Base-by-base conservation (phyloP, 2,113 vertebrate genomes). In the Chitala chitala region DNA sequence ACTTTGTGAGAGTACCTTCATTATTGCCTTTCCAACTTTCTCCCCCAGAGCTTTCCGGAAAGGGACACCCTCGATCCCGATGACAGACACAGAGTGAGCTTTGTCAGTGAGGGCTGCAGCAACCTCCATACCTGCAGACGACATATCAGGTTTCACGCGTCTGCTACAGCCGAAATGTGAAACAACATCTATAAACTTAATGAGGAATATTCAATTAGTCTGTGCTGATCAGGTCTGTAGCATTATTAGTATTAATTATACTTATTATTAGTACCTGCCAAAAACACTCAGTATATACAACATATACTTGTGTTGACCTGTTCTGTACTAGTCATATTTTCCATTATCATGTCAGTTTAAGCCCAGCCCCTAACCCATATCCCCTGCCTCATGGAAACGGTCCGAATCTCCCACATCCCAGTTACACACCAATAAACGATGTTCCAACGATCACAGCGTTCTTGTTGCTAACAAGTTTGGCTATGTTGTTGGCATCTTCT, bases 1-100 rank as follows among this genome's bases (percentile, higher is more conserved):
- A 36, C 36, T 69, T 69, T 22, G 13, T 33, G 46, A 42, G 1
- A 40, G 86, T 86, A 96, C 97, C 94, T 98, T 98, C 96, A 99
- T 95, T 75, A 99, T 88, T 50, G 92, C 89, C 36, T 92, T 94
- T 69, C 97, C 97, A 48, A 99, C 93, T 69, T 92, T 95, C 81
- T 97, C 95, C 63, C 97, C 97, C 8, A 99, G 90, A 82, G 91
- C 93, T 81, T 89, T 93, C 85, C 91, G 92, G 85, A 98, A 99
- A 2, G 97, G 96, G 0, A 94, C 87, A 3, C 95, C 87, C 75
- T 98, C 96, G 50, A 95, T 86, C 77, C 97, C 96, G 31, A 99
- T 94, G 85, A 99, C 76, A 0, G 97, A 99, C 78, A 99, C 95
- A 0, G 97, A 98, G 79, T 99, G 97, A 42, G 97, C 96, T 80